Percentiles rank a stretch among this genome's conserved stretches.
These are phyloP conservation scores for Cossypha polioptera DNA, from an alignment of 2,797 vertebrate species.

Conservation along the genomic window DNA sequence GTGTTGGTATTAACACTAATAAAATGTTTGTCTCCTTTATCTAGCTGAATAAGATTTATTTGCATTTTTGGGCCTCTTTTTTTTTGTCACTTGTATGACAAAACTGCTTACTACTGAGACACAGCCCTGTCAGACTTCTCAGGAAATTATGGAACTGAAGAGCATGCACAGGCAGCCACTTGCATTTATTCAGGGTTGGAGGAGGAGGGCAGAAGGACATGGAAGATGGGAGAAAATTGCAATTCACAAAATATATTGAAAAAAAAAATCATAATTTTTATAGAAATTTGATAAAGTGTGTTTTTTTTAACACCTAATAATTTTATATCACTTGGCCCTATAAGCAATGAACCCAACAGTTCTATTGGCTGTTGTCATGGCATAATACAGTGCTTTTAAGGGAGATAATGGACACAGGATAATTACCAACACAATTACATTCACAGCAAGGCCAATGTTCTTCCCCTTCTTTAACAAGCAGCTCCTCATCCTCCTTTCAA, in stretches of 20 bases:
- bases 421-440: background rate
- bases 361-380: background rate
- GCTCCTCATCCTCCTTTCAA: slow-evolving; percentile 6
- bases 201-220: fast-evolving
- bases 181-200: fast-evolving
- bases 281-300: background rate
- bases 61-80: background rate
- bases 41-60: background rate
- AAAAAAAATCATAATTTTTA: background rate
- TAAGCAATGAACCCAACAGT: background rate
- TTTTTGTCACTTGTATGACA: background rate
- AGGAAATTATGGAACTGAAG: background rate
- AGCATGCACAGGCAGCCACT: background rate
- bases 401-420: background rate
- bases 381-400: background rate
- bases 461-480: background rate
- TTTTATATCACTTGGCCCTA: background rate
- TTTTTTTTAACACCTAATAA: background rate
- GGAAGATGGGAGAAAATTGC: background rate
- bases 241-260: background rate
- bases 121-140: background rate
- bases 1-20: background rate
- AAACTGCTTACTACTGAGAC: background rate
- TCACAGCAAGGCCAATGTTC: background rate
- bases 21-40: background rate